These are phyloP conservation scores for Apogon hyalosoma DNA, from an alignment of 2,797 vertebrate species.

Conservation along the genomic window DNA sequence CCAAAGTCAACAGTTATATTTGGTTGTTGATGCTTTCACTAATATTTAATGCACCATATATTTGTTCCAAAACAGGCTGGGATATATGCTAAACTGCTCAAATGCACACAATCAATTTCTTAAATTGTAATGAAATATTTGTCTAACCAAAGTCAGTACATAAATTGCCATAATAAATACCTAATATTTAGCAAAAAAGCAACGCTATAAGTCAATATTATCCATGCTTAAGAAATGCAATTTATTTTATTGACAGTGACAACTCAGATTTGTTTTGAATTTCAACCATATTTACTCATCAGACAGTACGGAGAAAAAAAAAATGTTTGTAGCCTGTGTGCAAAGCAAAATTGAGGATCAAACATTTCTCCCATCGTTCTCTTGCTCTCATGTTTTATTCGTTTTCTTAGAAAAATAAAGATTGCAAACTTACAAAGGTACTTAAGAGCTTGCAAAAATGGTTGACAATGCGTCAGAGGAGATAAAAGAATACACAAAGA, in stretches of 20 bases:
- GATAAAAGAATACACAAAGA: slow-evolving; percentile 12
- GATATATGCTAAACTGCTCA: background rate
- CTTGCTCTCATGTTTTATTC: background rate
- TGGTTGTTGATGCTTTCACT: slow-evolving; percentile 1
- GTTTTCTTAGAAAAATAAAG: slow-evolving; percentile 18
- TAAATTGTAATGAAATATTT: slow-evolving; percentile 14
- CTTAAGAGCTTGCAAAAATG: background rate
- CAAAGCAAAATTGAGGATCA: slow-evolving; percentile 34
- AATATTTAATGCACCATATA: background rate
- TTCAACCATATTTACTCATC: slow-evolving; percentile 47
- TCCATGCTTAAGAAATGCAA: slow-evolving; percentile 22
- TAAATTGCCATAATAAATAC: slow-evolving; percentile 11
- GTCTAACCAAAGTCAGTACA: background rate
- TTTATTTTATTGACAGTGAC: slow-evolving; percentile 21
- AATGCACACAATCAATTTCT: slow-evolving; percentile 1
- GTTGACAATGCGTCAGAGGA: background rate
- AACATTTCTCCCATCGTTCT: slow-evolving; percentile 23
- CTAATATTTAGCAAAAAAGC: slow-evolving; percentile 2
- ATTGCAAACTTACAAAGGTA: slow-evolving; percentile 9
- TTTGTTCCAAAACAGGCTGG: background rate
- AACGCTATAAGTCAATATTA: slow-evolving; percentile 26
- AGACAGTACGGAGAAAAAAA: slow-evolving; percentile 15
- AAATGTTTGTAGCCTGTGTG: slow-evolving; percentile 27
- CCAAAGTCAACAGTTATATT: background rate
- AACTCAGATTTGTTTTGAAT: slow-evolving; percentile 25